Conservation (phyloP, 2,888 invertebrate genomes). For the Diarsia dahlii region DNA sequence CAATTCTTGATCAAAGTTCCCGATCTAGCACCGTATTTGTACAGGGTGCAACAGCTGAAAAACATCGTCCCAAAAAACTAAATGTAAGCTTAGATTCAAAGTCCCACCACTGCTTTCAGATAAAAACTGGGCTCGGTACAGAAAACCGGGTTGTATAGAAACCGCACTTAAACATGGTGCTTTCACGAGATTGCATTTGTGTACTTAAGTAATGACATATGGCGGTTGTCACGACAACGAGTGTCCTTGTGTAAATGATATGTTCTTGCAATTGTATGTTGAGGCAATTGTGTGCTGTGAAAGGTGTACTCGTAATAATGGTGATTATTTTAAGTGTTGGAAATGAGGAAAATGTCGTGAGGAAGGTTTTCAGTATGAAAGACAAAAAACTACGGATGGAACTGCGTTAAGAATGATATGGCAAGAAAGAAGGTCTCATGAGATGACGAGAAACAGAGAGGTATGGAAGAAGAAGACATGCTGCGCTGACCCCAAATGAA, state of each 20-base stretch:
- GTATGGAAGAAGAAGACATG: too few relatives aligned
- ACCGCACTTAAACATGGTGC: constrained; percentile 25
- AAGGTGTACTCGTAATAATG: neutral
- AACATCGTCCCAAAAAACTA: constrained; percentile 4
- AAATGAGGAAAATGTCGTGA: too few relatives aligned
- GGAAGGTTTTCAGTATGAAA: too few relatives aligned
- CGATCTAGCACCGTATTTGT: neutral
- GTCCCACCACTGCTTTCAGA: neutral
- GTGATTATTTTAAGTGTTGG: neutral
- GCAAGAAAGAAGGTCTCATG: too few relatives aligned
- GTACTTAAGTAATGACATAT: constrained; percentile 57
- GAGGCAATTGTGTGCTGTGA: neutral
- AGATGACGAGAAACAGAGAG: too few relatives aligned
- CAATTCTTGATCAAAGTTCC: neutral
- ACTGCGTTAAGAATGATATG: too few relatives aligned
- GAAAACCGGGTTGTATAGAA: constrained; percentile 31
- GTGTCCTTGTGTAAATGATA: neutral
- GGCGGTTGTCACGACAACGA: neutral
- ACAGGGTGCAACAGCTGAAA: neutral
- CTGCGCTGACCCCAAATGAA: too few relatives aligned
- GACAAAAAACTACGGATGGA: too few relatives aligned
- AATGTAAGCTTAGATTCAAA: constrained; percentile 27
- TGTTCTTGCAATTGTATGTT: neutral
- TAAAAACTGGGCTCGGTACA: constrained; percentile 13
- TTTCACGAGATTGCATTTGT: constrained; percentile 52